These are phyloP conservation scores for Aspidiotus destructor DNA, from an alignment of 2,888 invertebrate genomes.

Conservation along the genomic window DNA sequence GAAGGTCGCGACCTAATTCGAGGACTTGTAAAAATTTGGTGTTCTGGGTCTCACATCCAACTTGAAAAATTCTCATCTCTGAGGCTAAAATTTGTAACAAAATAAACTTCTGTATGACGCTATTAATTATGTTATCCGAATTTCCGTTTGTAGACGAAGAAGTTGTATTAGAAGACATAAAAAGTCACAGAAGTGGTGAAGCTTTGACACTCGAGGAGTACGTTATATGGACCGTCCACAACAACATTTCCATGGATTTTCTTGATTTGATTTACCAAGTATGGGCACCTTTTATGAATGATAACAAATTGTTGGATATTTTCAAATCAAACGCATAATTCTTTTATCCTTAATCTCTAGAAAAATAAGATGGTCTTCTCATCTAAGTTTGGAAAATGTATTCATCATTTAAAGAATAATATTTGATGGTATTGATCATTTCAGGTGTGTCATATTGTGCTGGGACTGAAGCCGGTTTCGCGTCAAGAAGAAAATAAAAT, in stretches of 20 bases:
- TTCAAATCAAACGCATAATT: no score
- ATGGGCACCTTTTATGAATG: constrained; percentile 6
- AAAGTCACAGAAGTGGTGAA: constrained; percentile 34
- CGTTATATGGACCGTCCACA: constrained; percentile 74
- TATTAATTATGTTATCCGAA: no score
- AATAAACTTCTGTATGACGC: no score
- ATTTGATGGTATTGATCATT: neutral
- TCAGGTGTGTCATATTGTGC: constrained; percentile 72
- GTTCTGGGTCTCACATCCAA: no score
- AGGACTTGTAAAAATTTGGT: no score
- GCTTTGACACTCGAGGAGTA: constrained; percentile 68
- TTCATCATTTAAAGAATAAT: no score
- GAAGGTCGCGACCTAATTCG: no score
- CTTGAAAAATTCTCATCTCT: no score
- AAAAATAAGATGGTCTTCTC: no score
- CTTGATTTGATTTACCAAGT: constrained; percentile 60
- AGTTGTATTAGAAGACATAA: constrained; percentile 35
- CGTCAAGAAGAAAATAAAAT: constrained; percentile 72
- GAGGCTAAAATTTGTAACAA: no score
- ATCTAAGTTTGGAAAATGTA: no score
- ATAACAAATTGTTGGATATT: neutral
- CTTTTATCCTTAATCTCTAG: no score
- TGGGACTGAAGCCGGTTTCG: constrained; percentile 72
- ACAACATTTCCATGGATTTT: constrained; percentile 57
- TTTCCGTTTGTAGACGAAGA: constrained; percentile 34